Evolutionary conservation across 2,797 vertebrate genomes (phyloP), one percentile per base, ranked within the genome.

Genomic region (Rhynchonycteris naso): DNA sequence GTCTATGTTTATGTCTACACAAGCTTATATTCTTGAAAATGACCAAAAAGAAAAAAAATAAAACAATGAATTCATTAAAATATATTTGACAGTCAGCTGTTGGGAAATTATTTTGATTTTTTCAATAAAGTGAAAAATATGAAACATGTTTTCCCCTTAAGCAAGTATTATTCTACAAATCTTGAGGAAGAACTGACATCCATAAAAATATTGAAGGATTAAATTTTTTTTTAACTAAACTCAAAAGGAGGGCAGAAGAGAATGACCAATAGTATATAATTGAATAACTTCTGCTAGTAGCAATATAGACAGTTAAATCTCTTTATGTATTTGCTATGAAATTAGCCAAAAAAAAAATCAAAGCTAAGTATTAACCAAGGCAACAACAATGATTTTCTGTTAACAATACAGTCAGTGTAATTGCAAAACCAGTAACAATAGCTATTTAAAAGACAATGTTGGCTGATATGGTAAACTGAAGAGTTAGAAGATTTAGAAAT

Each of bases 61-160:
- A 82, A 81, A 58, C 26, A 65, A 88, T 33, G 7, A 82, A 26
- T 19, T 7, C 26, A n/a, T 65, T 80, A n/a, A 9, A 90, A 54
- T 21, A 33, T 24, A 78, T 30, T 66, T 93, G 47, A 26, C 18
- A 43, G 81, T 56, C 28, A 72, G 14, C n/a, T 87, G 2, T 52
- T 83, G 66, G 78, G 61, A 82, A 75, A 83, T 72, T 71, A 28
- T 28, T 88, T 63, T 66, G 13, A 47, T 83, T 58, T 13, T 80
- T 83, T 76, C 90, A 75, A 91, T 26, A 15, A 89, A 95, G 65
- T 47, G 14, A 83, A 92, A 84, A 14, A 28, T 80, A 76, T 82
- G 43, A 91, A 91, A 52, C 22, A 24, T 78, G 52, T 12, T 80
- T 92, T 80, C 28, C 33, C 8, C 56, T 71, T 81, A 30, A 71